Conservation (phyloP, 2,797 vertebrate species). For the Anguilla marmorata region DNA sequence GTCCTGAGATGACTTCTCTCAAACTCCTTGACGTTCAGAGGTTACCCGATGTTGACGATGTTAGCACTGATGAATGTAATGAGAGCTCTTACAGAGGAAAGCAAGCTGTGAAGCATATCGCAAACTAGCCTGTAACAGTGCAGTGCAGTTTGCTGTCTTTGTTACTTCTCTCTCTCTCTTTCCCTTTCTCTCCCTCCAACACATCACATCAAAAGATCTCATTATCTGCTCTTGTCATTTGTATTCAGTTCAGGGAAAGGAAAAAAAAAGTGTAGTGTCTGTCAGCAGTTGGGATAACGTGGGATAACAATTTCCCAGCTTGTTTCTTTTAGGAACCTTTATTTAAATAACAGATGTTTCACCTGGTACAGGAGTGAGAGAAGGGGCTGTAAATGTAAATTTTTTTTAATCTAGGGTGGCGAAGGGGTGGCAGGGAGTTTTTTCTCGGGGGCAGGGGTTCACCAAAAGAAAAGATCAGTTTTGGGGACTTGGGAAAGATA, state of each 20-base stretch:
- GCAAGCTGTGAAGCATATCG: slow-evolving; percentile 8
- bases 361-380: slow-evolving; percentile 55
- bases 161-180: slow-evolving; percentile 43
- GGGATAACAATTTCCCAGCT: slow-evolving; percentile 60
- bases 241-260: slow-evolving; percentile 58
- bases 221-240: slow-evolving; percentile 70
- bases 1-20: neutral
- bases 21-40: neutral
- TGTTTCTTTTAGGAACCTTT: slow-evolving; percentile 55
- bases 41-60: neutral
- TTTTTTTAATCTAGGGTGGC: too few species aligned
- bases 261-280: slow-evolving; percentile 58
- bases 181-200: slow-evolving; percentile 51
- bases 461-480: too few species aligned
- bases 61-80: neutral
- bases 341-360: slow-evolving; percentile 67
- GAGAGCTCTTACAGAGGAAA: slow-evolving; percentile 37
- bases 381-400: slow-evolving; percentile 42
- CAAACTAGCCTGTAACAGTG: slow-evolving; percentile 63
- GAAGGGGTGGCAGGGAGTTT: too few species aligned
- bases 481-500: too few species aligned
- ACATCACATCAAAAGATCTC: slow-evolving; percentile 75
- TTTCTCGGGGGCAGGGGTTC: too few species aligned
- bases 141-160: slow-evolving; percentile 58
- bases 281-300: slow-evolving; percentile 53